Percentiles rank a stretch among this genome's conserved stretches.
Evolutionary conservation across 2,113 vertebrate genomes (phyloP).

Genomic region (Pycnonotus jocosus): DNA sequence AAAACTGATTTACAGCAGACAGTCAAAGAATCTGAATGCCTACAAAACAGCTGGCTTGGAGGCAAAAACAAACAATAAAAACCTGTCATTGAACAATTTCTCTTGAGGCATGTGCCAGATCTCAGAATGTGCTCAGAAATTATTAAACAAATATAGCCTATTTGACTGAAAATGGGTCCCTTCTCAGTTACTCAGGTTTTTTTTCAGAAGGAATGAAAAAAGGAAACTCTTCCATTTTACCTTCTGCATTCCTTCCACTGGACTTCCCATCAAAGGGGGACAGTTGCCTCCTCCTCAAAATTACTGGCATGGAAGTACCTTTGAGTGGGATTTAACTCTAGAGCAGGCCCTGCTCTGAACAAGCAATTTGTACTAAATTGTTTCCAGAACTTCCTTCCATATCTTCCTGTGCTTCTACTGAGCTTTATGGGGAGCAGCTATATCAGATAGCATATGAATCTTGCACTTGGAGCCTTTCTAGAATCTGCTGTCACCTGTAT

Average conservation of each 20-base stretch:
- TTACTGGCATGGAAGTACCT: not conserved
- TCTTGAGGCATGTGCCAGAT: not conserved
- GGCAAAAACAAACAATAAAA: not conserved
- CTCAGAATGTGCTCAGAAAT: not conserved
- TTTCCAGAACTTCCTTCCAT: not conserved
- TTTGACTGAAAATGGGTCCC: not conserved
- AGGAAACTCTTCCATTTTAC: not conserved
- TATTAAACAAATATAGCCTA: not conserved
- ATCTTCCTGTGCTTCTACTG: not conserved
- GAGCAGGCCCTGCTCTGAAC: not conserved
- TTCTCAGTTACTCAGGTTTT: not conserved
- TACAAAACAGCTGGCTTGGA: not conserved
- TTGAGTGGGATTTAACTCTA: not conserved
- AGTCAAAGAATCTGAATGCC: not conserved
- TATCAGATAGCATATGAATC: not conserved
- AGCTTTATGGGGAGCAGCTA: not conserved
- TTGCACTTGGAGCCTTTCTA: not conserved
- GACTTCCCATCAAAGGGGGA: not conserved
- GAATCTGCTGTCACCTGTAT: not conserved
- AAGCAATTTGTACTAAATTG: fast-evolving
- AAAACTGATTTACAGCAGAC: not conserved
- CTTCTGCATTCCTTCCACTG: not conserved
- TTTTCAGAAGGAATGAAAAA: not conserved
- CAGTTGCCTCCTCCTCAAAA: not conserved
- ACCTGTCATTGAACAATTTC: not conserved